Evolutionary conservation across 2,888 invertebrate genomes (phyloP).

Genomic region (Axea sp.): DNA sequence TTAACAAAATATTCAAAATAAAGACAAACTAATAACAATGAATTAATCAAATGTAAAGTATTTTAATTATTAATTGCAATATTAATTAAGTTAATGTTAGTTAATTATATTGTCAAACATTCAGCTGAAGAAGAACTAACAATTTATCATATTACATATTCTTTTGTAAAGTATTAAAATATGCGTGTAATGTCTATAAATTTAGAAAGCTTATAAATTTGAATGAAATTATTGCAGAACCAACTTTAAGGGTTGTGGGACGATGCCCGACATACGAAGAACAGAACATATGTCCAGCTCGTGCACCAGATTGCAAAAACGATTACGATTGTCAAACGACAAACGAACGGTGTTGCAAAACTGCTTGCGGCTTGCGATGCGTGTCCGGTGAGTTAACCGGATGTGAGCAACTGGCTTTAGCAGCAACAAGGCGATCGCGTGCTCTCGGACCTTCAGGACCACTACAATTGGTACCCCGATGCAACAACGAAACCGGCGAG

Average conservation of each 20-base stretch:
- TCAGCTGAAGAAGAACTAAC: too few relatives aligned
- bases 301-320: constrained; percentile 82
- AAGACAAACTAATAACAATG: too few relatives aligned
- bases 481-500: constrained; percentile 85
- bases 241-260: constrained; percentile 67
- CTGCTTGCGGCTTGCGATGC: constrained; percentile 83
- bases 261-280: constrained; percentile 76
- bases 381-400: constrained; percentile 79
- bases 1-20: too few relatives aligned
- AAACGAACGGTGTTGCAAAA: constrained; percentile 84
- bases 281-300: constrained; percentile 81
- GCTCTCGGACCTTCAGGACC: constrained; percentile 81
- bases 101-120: too few relatives aligned
- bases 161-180: too few relatives aligned
- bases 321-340: constrained; percentile 83
- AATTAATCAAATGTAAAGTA: too few relatives aligned
- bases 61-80: too few relatives aligned
- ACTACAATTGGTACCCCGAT: constrained; percentile 83
- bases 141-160: too few relatives aligned
- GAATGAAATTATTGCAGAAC: constrained; percentile 68
- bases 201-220: too few relatives aligned
- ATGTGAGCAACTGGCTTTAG: constrained; percentile 84
- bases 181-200: too few relatives aligned
- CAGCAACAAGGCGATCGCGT: constrained; percentile 83
- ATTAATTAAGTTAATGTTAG: too few relatives aligned